Base-by-base conservation (phyloP, 2,113 vertebrate genomes). In the Spea multiplicata region DNA sequence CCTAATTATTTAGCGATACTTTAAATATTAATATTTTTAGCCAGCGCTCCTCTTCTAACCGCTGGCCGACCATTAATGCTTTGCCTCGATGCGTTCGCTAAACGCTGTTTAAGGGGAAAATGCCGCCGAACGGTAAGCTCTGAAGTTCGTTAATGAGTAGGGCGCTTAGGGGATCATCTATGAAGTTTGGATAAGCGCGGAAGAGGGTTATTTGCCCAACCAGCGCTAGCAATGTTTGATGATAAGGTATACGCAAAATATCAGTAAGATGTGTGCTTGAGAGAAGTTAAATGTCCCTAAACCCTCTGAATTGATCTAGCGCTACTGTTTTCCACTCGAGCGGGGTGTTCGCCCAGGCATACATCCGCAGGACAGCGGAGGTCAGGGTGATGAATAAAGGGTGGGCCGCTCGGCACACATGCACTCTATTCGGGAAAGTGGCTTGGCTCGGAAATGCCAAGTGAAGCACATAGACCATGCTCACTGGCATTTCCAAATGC, bases 401-500 rank as follows among this genome's bases (percentile, higher is more conserved):
- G 88, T 81, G 75, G 87, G 86, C 76, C 84, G 72, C 83, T 86
- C 87, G 61, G 88, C 89, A 78, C 85, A 88, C 81, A 88, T 82
- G 87, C 91, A 88, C 92, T 91, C 91, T 88, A 82, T 91, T 93
- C 83, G 90, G 89, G 88, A 88, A 86, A 84, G 88, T 88, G 88
- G 84, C 87, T 88, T 87, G 93, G 91, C 88, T 91, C 84, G 80
- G 89, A 90, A 83, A 86, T 87, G 92, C 87, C 85, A 92, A 96
- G 86, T 93, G 92, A 95, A 95, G 95, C 95, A 92, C 88, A 84
- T 81, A 83, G 85, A 78, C 90, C 92, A 95, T 96, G 95, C 95
- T 97, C 94, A 97, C 88, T 96, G 95, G 94, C 95, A 98, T 98
- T 96, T 95, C 91, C 90, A 92, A 94, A 94, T 88, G 90, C 88